Evolutionary conservation across 2,888 invertebrate species (phyloP), one percentile per base, ranked within the genome.

Genomic region (Drosophila putrida): DNA sequence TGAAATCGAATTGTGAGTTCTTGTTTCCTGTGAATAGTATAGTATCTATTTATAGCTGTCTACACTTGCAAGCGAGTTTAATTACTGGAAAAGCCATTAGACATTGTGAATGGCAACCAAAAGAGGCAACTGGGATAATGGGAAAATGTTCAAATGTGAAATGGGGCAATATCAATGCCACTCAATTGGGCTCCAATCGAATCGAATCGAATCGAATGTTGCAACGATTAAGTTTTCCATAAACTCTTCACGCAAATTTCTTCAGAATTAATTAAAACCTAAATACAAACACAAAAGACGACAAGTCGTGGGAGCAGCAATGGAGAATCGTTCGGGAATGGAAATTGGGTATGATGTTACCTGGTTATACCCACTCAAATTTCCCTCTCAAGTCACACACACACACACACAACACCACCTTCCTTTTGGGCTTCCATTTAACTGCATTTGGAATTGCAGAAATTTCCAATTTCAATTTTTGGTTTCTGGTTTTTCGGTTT

Each of bases 211-310:
- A 20, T 55, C 50, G 46, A 54, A 27, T 35, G 46, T 43, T 41
- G 50, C 47, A 66, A 44, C 57, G 57, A 35, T 57, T 57, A 53
- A 67, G 36, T 53, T 71, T 54, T 38, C 57, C 47, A 67, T 43
- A 53, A 67, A 58, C 44, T 50, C 35, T 46, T 46, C 47, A 55
- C 27, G 47, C 51, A 66, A 75, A 78, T 72, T 80, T 72, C 78
- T 72, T 72, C 33, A 64, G 78, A 75, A 81, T 78, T 81, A 75
- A 81, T 80, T 78, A 81, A 80, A 81, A 75, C 44, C 70, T 25
- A 75, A 75, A 66, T 39, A 72, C 70, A 68, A 71, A 65, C 69
- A 65, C 69, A 64, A 55, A 62, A 59, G 43, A 28, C 11, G 15
- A 4, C 49, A 58, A 35, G 27, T 38, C 25, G 36, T 25, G 13